These are phyloP conservation scores for Plecotus auritus DNA, from an alignment of 2,113 vertebrate genomes.

Conservation along the genomic window DNA sequence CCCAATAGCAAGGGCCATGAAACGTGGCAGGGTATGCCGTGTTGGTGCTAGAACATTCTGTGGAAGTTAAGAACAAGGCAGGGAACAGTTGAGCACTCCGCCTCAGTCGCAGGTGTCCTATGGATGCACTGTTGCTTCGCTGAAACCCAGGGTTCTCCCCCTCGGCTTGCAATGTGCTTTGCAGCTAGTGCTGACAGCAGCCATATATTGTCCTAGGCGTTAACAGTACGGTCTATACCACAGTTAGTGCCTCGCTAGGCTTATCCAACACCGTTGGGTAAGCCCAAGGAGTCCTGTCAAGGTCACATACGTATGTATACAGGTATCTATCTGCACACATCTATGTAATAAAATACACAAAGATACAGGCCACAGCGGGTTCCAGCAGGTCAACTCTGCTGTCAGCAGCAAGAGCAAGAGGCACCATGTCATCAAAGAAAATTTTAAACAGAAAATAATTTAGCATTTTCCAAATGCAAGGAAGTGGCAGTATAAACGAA, in stretches of 20 bases:
- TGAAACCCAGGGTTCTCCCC: slow-evolving; percentile 93
- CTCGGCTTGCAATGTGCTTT: slow-evolving; percentile 91
- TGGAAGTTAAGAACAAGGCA: not conserved
- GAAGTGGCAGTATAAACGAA: slow-evolving; percentile 86
- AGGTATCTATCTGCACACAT: slow-evolving; percentile 8
- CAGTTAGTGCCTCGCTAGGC: slow-evolving; percentile 90
- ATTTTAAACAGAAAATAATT: slow-evolving; percentile 73
- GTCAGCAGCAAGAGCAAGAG: slow-evolving; percentile 86
- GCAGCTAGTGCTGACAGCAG: slow-evolving; percentile 98
- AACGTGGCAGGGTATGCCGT: not conserved
- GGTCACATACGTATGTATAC: slow-evolving; percentile 47
- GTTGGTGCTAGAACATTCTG: too few species aligned
- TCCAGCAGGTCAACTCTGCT: slow-evolving; percentile 86
- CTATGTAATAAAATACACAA: slow-evolving; percentile 83
- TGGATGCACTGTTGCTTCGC: slow-evolving; percentile 82
- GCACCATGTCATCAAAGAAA: slow-evolving; percentile 76
- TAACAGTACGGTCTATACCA: slow-evolving; percentile 87
- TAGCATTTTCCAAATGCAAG: slow-evolving; percentile 82
- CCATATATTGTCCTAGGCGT: slow-evolving; percentile 87
- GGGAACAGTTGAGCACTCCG: not conserved
- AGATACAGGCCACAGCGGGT: slow-evolving; percentile 95
- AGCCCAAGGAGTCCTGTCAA: slow-evolving; percentile 92
- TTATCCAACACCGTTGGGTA: slow-evolving; percentile 94
- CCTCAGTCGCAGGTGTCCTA: not conserved
- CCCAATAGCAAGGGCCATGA: not conserved